Evolutionary conservation across 2,888 invertebrate species (phyloP), one percentile per base, ranked within the genome.

Genomic region (Anorthoa munda): DNA sequence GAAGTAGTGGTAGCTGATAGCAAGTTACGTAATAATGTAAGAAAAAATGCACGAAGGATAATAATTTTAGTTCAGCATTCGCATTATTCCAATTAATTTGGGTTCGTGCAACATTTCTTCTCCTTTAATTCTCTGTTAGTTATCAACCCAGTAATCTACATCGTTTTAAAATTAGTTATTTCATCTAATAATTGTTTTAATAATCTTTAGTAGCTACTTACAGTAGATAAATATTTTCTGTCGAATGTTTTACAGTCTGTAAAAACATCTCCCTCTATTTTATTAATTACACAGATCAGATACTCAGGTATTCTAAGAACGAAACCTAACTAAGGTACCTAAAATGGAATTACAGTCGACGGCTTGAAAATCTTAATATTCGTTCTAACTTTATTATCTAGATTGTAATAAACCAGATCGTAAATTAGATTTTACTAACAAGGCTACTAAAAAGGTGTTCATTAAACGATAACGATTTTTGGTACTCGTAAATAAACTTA

Each of bases 361-460:
- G n/a, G 15, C 60, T 53, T n/a, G 39, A 50, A 72, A 72, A 55
- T 61, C 66, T 1, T 23, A 72, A 79, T 60, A 65, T 65, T 79
- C 26, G 50, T 48, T 58, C 21, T 58, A 65, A 60, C 15, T 50
- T 81, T 60, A 56, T 46, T 26, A 76, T 64, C 72, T 65, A 70
- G 51, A 66, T 65, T 61, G 53, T 67, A 51, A 70, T 71, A 58
- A 77, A 66, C 61, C 31, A n/a, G 64, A 60, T 78, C 56, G 50
- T 61, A 53, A 64, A 72, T 79, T 53, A 18, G 51, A 69, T 61
- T 56, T n/a, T 21, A 51, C 51, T 79, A 66, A 79, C 66, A 26
- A 79, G 51, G 13, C 53, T 79, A 45, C 51, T 65, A 55, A 72
- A 56, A 72, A 50, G 21, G 39, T 45, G 26, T 72, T 77, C 18